Percentiles rank a stretch among this genome's conserved stretches.
Evolutionary conservation across 2,888 invertebrate genomes (phyloP).

Genomic region (Parascotia fuliginaria): DNA sequence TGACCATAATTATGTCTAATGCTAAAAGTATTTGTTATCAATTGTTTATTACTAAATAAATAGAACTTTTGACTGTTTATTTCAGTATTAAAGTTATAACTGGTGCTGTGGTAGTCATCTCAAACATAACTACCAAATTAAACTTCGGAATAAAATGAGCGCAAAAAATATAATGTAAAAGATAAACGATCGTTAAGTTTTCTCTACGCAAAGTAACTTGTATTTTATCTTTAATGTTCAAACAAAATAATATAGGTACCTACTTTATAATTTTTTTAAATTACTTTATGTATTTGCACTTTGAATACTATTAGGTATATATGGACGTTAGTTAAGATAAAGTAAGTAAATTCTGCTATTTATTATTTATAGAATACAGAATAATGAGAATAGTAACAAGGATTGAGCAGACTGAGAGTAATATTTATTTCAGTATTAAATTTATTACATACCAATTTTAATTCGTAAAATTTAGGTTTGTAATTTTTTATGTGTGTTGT

Average conservation of each 20-base stretch:
- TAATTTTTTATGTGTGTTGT: neutral
- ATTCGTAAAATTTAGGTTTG: neutral
- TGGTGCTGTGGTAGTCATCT: neutral
- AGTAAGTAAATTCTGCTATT: neutral
- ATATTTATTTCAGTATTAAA: too few relatives aligned
- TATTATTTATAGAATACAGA: too few relatives aligned
- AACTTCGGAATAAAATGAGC: neutral
- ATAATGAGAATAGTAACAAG: too few relatives aligned
- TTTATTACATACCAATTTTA: neutral
- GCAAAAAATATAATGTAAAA: slow-evolving; percentile 4
- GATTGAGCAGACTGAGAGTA: too few relatives aligned
- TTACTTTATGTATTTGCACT: neutral
- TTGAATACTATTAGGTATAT: neutral
- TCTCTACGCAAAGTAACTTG: neutral
- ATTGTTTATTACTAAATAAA: too few relatives aligned
- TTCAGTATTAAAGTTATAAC: too few relatives aligned
- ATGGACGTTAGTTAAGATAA: neutral
- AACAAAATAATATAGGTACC: neutral
- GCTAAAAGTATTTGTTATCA: too few relatives aligned
- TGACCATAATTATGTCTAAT: too few relatives aligned
- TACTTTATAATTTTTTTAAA: neutral
- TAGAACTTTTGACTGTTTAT: too few relatives aligned
- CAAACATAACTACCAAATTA: neutral
- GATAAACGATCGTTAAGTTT: neutral
- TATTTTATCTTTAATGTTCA: neutral